Base-by-base conservation (phyloP, 2,797 vertebrate species). In the Ispidina lecontei region DNA sequence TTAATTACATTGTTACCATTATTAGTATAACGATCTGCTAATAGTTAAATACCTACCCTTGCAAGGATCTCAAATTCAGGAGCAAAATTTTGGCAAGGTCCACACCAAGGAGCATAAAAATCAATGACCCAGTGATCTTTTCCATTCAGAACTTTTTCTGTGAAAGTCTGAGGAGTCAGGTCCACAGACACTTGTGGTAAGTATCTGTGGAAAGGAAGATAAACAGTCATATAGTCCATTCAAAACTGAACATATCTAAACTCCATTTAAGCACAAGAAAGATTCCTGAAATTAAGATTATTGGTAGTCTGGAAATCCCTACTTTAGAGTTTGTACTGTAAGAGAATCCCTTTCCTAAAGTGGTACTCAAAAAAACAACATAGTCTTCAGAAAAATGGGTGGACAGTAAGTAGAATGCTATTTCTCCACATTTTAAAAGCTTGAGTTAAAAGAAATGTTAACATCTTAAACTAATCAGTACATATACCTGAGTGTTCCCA, bases 91-190 rank as follows among this genome's bases (percentile, higher is more conserved):
- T 99, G 98, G 93, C 99, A 99, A 54, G 99, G 99, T 77, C 99
- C 99, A 93, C 99, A 99, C 99, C 99, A 99, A 10, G 99, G 99
- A 63, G 99, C 98, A 35, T 99, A 99, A 84, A 99, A 99, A 87
- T 99, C 99, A 96, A 99, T 60, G 52, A 99, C 98, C 99, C 99
- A 99, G 67, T 99, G 98, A 68, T 98, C 98, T 72, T 97, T 98
- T 55, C 98, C 98, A 21, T 97, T 97, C 78, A 99, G 95, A 87
- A 99, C 98, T 89, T 98, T 97, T 84, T 98, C 98, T 90, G 87
- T 98, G 94, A 99, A 99, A 89, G 97, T 98, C 65, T 98, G 98
- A 47, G 99, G 98, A 64, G 98, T 98, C 79, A 99, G 96, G 71
- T 99, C 98, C 95, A 98, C 91, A 4, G 99, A 98, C 1, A 90